Evolutionary conservation across 1,140 invertebrate species (phyloP), one percentile per base, ranked within the genome.

Genomic region (Rhynchophorus ferrugineus): DNA sequence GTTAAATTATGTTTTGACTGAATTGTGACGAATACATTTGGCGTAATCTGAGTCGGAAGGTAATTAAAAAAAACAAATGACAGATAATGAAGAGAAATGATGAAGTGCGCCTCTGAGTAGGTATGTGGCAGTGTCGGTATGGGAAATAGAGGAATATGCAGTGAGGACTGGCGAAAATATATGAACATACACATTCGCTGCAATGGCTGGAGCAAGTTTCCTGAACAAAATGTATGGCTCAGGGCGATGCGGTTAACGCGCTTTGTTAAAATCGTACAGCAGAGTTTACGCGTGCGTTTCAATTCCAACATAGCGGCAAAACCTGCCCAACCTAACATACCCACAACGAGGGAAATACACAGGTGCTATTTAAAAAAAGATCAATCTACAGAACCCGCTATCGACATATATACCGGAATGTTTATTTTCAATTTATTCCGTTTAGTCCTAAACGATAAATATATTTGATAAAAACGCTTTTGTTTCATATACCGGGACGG

Each of bases 191-290:
- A 52, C 42, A 45, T 44, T 52, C 43, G 41, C 41, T 46, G 51
- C 51, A 39, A 41, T 47, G 44, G 44, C 44, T 39, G 37, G 24
- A 46, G 37, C 44, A 46, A 53, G 41, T 46, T 53, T 53, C 51
- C 51, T 39, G 43, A 47, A 53, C 51, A 53, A 47, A 53, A 46
- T 53, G 51, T 53, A 42, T 47, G 44, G 51, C 51, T 34, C 21
- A 21, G 16, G 37, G 51, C 51, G 22, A 53, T 53, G 51, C 51
- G 44, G 51, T 53, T 53, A 53, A 53, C 51, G 34, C 35, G 51
- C 51, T 46, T 46, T 46, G 51, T 53, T 53, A 53, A 53, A 53
- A 53, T 53, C 35, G 36, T 53, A 53, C 51, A n/a, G 35, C 46
- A 33, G 5, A 21, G 18, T 37, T n/a, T 52, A 52, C 51, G 51